Percentiles rank a stretch among this genome's conserved stretches.
These are phyloP conservation scores for Xyliphius kryptos DNA, from an alignment of 2,113 vertebrate species.

Conservation along the genomic window DNA sequence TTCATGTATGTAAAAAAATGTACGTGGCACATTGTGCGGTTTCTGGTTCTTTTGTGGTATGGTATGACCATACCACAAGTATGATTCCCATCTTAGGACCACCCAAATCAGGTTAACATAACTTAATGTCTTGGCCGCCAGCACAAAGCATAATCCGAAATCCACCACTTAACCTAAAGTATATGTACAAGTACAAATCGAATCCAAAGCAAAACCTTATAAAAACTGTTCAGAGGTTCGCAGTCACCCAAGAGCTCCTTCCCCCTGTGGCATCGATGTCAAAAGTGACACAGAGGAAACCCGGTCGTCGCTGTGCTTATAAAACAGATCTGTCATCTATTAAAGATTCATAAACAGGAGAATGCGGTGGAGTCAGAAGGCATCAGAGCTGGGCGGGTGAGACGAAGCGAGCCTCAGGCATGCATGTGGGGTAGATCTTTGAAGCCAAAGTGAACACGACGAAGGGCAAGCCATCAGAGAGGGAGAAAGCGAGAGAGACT, in stretches of 20 bases:
- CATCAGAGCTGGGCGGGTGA: slow-evolving; percentile 31
- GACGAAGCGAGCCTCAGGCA: slow-evolving; percentile 34
- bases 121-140: too few relatives aligned
- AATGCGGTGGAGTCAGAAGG: slow-evolving; percentile 44
- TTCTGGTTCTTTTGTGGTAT: too few relatives aligned
- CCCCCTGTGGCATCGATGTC: slow-evolving; percentile 45
- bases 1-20: too few relatives aligned
- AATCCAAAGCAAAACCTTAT: background rate
- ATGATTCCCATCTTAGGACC: too few relatives aligned
- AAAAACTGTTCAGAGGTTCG: background rate
- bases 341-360: slow-evolving; percentile 51
- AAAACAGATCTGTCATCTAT: slow-evolving; percentile 51
- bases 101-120: too few relatives aligned
- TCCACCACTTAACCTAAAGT: background rate
- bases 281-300: slow-evolving; percentile 44
- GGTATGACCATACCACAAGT: too few relatives aligned
- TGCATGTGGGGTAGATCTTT: slow-evolving; percentile 44
- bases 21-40: too few relatives aligned
- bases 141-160: too few relatives aligned
- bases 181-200: background rate
- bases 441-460: slow-evolving; percentile 48
- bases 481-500: slow-evolving; percentile 16
- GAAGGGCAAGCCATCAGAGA: slow-evolving; percentile 36
- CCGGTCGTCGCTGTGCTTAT: slow-evolving; percentile 40
- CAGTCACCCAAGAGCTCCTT: slow-evolving; percentile 21